These are phyloP conservation scores for Sclerodermus sp. DNA, from an alignment of 2,888 invertebrate species.

Conservation along the genomic window DNA sequence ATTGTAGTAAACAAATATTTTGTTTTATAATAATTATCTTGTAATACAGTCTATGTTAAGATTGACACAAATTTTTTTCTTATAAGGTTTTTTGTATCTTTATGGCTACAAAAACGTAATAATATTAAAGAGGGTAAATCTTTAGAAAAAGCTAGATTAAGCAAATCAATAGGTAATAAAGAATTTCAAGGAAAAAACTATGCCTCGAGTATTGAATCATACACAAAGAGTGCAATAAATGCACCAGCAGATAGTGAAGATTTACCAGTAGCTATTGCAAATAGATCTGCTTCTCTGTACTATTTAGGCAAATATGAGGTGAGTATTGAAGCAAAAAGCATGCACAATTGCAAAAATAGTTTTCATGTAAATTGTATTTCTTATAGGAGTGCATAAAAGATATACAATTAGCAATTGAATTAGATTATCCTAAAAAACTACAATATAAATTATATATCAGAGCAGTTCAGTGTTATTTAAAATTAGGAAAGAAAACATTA, in stretches of 20 bases:
- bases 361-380: not conserved
- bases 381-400: conserved; percentile 67
- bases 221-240: conserved; percentile 66
- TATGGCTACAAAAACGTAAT: conserved; percentile 50
- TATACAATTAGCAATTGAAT: conserved; percentile 64
- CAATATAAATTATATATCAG: conserved; percentile 69
- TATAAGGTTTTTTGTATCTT: conserved; percentile 44
- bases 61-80: not conserved
- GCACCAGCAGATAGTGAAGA: conserved; percentile 63
- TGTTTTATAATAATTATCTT: not conserved
- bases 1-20: too few species aligned
- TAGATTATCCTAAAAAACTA: conserved; percentile 66
- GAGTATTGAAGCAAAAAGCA: conserved; percentile 20
- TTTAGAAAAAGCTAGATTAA: conserved; percentile 42
- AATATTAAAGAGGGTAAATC: conserved; percentile 47
- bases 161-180: conserved; percentile 63
- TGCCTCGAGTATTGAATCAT: conserved; percentile 62
- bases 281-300: conserved; percentile 70
- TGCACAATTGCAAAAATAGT: conserved; percentile 1
- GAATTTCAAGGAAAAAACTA: conserved; percentile 62
- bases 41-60: too few species aligned
- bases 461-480: conserved; percentile 66
- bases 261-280: conserved; percentile 68
- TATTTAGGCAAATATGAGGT: conserved; percentile 66
- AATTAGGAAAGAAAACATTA: conserved; percentile 57